phyloP scores from a whole-genome alignment of 2,797 vertebrate species.

The Acropternis orthonyx region DNA sequence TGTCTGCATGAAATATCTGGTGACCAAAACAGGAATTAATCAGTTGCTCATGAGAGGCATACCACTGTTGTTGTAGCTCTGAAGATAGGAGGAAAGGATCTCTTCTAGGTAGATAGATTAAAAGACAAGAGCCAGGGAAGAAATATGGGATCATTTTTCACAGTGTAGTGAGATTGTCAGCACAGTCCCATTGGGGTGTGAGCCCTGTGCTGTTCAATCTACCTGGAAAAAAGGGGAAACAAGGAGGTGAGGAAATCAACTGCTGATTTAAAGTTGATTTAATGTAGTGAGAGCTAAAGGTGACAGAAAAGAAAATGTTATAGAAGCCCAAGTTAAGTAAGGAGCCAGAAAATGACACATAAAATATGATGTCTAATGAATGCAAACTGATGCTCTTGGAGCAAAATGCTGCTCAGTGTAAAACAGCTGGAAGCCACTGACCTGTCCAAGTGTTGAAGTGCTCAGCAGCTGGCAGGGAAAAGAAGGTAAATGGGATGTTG shows the following conservation, averaged over 20 bases:
- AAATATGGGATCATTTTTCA: background rate
- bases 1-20: background rate
- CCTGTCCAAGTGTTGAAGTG: background rate
- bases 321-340: background rate
- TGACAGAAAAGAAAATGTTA: background rate
- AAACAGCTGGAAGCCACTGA: background rate
- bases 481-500: background rate
- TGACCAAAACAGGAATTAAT: background rate
- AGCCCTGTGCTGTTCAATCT: background rate
- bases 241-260: background rate
- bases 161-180: background rate
- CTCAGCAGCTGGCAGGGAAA: background rate
- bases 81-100: background rate
- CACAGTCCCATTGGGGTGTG: background rate
- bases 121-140: background rate
- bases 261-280: background rate
- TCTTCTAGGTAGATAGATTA: background rate
- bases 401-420: background rate
- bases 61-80: background rate
- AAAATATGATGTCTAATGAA: background rate
- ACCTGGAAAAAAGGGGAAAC: background rate
- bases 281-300: background rate
- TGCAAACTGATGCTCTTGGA: background rate
- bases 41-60: background rate
- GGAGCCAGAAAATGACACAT: background rate